phyloP scores from a whole-genome alignment of 2,797 vertebrate species.

The Podargus strigoides region DNA sequence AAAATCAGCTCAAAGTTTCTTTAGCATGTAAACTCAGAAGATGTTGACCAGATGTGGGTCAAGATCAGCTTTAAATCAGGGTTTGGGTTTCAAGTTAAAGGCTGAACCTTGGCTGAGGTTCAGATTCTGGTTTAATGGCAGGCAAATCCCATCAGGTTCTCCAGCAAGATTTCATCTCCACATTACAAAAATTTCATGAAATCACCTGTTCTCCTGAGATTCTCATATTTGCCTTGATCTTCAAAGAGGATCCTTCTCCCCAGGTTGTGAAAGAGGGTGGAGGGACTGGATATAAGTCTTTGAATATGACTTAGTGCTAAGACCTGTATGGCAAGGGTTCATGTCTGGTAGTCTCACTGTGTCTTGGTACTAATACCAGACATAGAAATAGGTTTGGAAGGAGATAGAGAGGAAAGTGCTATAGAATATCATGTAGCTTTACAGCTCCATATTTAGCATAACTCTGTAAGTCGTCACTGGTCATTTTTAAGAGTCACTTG shows the following conservation, averaged over 20 bases:
- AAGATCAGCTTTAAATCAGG: not conserved
- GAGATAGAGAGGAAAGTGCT: not conserved
- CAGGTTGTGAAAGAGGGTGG: not conserved
- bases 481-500: not conserved
- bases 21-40: not conserved
- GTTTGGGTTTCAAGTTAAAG: not conserved
- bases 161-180: not conserved
- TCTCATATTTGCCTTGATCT: not conserved
- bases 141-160: not conserved
- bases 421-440: not conserved
- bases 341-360: not conserved
- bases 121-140: not conserved
- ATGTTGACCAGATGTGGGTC: not conserved
- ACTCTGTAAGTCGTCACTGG: not conserved
- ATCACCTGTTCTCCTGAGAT: not conserved
- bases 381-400: not conserved
- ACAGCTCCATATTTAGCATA: not conserved
- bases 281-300: not conserved
- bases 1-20: not conserved
- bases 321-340: not conserved
- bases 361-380: not conserved
- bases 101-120: not conserved
- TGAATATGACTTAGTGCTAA: not conserved
- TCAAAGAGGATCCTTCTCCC: not conserved
- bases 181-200: not conserved